Percentiles rank a stretch among this genome's conserved stretches.
Conservation (phyloP, 2,797 vertebrate genomes). For the Acipenser oxyrinchus region DNA sequence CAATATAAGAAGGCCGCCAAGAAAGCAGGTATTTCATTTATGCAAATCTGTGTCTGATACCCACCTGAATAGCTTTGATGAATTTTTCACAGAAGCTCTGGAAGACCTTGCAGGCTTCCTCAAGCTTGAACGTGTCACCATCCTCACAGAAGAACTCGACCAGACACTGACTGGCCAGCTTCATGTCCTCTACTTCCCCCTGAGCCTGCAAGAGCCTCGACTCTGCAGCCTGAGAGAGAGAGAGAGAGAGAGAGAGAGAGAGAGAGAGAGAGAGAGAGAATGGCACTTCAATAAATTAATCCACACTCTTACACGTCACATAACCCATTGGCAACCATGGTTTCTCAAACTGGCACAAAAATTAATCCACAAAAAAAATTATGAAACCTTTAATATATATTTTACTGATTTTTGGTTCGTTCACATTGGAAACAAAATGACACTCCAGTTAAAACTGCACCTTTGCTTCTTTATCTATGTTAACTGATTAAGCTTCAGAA, state of each 20-base stretch:
- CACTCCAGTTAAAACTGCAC: not conserved
- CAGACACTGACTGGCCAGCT: constrained; percentile 59
- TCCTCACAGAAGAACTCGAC: constrained; percentile 75
- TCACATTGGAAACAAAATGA: no score
- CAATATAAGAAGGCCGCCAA: not conserved
- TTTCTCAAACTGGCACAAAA: no score
- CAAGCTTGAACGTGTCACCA: constrained; percentile 61
- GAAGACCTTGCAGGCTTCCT: constrained; percentile 65
- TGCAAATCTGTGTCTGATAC: not conserved
- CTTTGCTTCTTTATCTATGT: not conserved
- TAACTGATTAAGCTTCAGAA: no score
- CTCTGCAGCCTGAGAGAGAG: constrained; percentile 50
- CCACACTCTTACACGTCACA: no score
- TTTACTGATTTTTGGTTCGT: no score
- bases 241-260: not conserved
- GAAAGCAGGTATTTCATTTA: not conserved
- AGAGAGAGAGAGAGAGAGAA: constrained; percentile 6
- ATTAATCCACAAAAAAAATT: no score
- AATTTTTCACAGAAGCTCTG: constrained; percentile 63
- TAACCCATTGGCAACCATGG: no score
- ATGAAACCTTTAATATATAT: no score
- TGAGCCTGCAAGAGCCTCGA: constrained; percentile 58
- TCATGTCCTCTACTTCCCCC: constrained; percentile 60
- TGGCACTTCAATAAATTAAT: no score
- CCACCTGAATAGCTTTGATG: constrained; percentile 63